These are phyloP conservation scores for Unio delphinus DNA, from an alignment of 2,888 invertebrate genomes.

Conservation along the genomic window DNA sequence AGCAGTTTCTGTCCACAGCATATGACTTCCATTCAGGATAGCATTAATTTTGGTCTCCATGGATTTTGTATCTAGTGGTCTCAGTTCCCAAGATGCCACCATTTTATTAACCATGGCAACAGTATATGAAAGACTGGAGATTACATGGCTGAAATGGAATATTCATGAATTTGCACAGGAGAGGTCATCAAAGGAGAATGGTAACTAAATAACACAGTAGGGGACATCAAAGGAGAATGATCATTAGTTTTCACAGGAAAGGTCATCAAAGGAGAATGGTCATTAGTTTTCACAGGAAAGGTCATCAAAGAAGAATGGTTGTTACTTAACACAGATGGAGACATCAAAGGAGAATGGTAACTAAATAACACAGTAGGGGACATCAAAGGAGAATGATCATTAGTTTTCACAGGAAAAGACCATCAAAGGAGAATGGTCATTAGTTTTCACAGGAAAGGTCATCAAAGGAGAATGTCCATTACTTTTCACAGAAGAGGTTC, in stretches of 20 bases:
- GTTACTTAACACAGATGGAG: too few relatives aligned
- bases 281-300: too few relatives aligned
- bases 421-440: not conserved
- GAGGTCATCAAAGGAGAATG: too few relatives aligned
- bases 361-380: too few relatives aligned
- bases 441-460: not conserved
- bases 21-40: constrained; percentile 8
- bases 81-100: constrained; percentile 20
- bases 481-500: not conserved
- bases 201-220: too few relatives aligned
- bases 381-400: too few relatives aligned
- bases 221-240: too few relatives aligned
- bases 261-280: too few relatives aligned
- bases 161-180: not conserved
- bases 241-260: too few relatives aligned
- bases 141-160: constrained; percentile 15
- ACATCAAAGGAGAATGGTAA: too few relatives aligned
- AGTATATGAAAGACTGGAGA: constrained; percentile 17
- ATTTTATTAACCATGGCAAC: constrained; percentile 9
- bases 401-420: too few relatives aligned
- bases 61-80: constrained; percentile 9
- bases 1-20: constrained; percentile 22
- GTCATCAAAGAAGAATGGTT: too few relatives aligned
- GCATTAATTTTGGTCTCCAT: constrained; percentile 4
- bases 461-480: not conserved